Base-by-base conservation (phyloP, 2,797 vertebrate species). In the Paedocypris micromegethes region DNA sequence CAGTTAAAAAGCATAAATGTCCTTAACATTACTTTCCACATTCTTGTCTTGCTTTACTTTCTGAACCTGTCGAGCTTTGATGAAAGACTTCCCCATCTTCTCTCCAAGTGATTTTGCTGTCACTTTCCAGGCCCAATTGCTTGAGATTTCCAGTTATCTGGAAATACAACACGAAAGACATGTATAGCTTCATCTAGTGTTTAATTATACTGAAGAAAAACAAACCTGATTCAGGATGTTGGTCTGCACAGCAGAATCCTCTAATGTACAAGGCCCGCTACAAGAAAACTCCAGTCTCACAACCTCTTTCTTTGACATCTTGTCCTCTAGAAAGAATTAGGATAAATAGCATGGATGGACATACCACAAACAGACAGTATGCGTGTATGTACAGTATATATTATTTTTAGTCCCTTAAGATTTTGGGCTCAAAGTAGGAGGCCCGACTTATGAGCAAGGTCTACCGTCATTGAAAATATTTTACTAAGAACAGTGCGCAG, bases 161-260 rank as follows among this genome's bases (percentile, higher is more conserved):
- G 2, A n/a, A 62, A 4, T 40, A 5, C 5, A 43, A 2, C 39
- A 62, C 49, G 9, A 62, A 62, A 62, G 1, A 23, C 23, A 23
- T 23, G 23, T 23, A 23, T 23, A 23, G 23, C 23, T 23, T 23
- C 23, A 23, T 23, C 23, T 23, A 23, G 23, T 23, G 23, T 23
- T 23, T 23, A 48, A 60, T 39, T 9, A 40, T 47, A 48, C 5
- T 2, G 9, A 42, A 43, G 3, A 40, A n/a, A 40, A 56, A 66
- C 55, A 44, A 5, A 67, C 65, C 56, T 38, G 0, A 45, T 67
- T 52, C 42, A 67, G 48, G 9, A 50, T 7, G 7, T 5, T 48
- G 8, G 23, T 52, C 56, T 67, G 65, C 5, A 7, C 2, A 5
- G 48, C 50, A 40, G 41, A 41, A 51, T 67, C 48, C n/a, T 67